These are phyloP conservation scores for Potorous gilbertii DNA, from an alignment of 2,797 vertebrate genomes.

Conservation along the genomic window DNA sequence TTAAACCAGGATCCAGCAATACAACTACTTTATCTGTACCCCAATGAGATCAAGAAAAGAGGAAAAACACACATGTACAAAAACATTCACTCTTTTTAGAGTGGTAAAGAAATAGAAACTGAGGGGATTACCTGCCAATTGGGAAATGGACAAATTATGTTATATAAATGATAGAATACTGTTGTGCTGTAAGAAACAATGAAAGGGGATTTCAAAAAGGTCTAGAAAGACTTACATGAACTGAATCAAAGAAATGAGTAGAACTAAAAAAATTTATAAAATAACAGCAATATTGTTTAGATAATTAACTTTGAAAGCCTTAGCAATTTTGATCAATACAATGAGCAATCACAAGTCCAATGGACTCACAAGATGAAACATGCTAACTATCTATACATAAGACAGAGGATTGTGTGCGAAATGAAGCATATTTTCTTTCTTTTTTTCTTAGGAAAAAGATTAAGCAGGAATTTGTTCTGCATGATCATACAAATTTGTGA, in stretches of 20 bases:
- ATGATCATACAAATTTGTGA: not conserved
- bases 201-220: not conserved
- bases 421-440: not conserved
- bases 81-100: not conserved
- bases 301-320: not conserved
- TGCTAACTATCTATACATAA: not conserved
- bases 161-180: not conserved
- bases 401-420: not conserved
- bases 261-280: not conserved
- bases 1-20: not conserved
- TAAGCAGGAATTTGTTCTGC: not conserved
- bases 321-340: not conserved
- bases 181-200: not conserved
- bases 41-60: not conserved
- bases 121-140: not conserved
- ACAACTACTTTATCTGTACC: not conserved
- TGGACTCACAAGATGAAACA: not conserved
- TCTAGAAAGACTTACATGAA: not conserved
- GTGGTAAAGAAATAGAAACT: not conserved
- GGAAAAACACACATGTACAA: not conserved
- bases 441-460: not conserved
- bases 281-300: not conserved
- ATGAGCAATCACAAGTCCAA: not conserved
- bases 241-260: not conserved
- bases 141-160: not conserved